phyloP scores from a whole-genome alignment of 2,888 invertebrate species.

The Cephus sareptanus region DNA sequence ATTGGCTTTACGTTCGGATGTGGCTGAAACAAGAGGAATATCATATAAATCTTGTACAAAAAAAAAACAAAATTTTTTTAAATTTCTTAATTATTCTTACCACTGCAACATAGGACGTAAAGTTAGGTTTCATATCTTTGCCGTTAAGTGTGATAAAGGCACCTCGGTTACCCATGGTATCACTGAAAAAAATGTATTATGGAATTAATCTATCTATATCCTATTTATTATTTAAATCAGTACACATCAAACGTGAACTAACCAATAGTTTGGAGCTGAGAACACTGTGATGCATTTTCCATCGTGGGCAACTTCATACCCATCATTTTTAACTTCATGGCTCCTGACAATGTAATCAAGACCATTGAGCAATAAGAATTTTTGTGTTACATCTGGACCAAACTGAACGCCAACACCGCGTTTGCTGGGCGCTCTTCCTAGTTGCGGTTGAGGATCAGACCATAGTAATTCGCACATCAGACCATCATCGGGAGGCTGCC shows the following conservation, averaged over 20 bases:
- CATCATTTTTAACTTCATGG: slow-evolving; percentile 97
- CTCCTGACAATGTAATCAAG: slow-evolving; percentile 95
- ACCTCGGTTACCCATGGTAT: slow-evolving; percentile 99
- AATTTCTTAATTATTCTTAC: slow-evolving; percentile 70
- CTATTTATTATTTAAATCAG: slow-evolving; percentile 1
- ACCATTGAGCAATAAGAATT: slow-evolving; percentile 85
- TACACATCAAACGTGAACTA: slow-evolving; percentile 46
- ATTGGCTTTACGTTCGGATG: slow-evolving; percentile 98
- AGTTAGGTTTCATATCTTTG: slow-evolving; percentile 89
- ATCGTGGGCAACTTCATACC: slow-evolving; percentile 94
- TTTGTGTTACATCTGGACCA: slow-evolving; percentile 95
- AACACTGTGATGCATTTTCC: slow-evolving; percentile 98
- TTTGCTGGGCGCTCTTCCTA: slow-evolving; percentile 92
- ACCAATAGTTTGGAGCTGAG: slow-evolving; percentile 99
- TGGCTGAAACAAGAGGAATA: slow-evolving; percentile 75
- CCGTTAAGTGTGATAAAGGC: slow-evolving; percentile 97
- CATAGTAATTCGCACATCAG: slow-evolving; percentile 97
- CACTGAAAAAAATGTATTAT: slow-evolving; percentile 71
- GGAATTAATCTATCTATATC: background rate
- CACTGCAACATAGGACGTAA: slow-evolving; percentile 93
- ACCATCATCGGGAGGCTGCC: slow-evolving; percentile 97
- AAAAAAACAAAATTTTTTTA: background rate
- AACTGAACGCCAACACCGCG: slow-evolving; percentile 99
- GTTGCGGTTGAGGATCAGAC: slow-evolving; percentile 96
- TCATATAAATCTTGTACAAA: background rate